A percentile compares a stretch with the other conserved stretches of the same genome.
Conservation (phyloP, 2,888 invertebrate genomes). For the Balanococcus diminutus region DNA sequence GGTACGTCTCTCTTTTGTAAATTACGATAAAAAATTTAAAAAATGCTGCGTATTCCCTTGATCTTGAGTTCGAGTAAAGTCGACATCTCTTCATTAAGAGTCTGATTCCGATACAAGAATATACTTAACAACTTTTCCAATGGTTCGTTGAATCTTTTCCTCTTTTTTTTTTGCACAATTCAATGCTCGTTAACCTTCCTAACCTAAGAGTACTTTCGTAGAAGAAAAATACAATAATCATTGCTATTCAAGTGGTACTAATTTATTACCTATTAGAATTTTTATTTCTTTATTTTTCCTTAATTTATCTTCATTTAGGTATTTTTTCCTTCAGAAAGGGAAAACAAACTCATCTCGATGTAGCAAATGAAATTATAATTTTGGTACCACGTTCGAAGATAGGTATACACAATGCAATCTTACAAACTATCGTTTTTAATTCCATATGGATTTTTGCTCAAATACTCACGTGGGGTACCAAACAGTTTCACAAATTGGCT, state of each 20-base stretch:
- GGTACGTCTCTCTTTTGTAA: background rate
- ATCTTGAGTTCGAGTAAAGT: background rate
- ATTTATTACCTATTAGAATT: background rate
- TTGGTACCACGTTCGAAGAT: background rate
- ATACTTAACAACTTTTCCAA: background rate
- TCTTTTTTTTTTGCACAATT: background rate
- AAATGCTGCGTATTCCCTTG: background rate
- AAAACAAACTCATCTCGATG: background rate
- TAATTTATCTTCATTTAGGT: background rate
- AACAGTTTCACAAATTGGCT: constrained; percentile 28
- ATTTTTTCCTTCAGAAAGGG: background rate
- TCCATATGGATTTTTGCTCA: background rate
- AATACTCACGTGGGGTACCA: background rate
- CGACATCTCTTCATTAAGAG: background rate
- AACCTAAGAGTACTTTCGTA: background rate
- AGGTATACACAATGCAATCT: background rate
- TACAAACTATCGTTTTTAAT: constrained; percentile 2
- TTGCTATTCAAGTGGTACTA: background rate
- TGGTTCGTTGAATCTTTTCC: background rate
- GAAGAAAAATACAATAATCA: background rate
- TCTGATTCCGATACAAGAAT: background rate
- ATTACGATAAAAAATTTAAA: background rate
- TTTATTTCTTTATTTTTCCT: background rate
- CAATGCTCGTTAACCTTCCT: background rate
- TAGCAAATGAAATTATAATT: background rate